These are phyloP conservation scores for Temnopleurus reevesii DNA, from an alignment of 53 echinoderm and acorn worm genomes.

Conservation along the genomic window DNA sequence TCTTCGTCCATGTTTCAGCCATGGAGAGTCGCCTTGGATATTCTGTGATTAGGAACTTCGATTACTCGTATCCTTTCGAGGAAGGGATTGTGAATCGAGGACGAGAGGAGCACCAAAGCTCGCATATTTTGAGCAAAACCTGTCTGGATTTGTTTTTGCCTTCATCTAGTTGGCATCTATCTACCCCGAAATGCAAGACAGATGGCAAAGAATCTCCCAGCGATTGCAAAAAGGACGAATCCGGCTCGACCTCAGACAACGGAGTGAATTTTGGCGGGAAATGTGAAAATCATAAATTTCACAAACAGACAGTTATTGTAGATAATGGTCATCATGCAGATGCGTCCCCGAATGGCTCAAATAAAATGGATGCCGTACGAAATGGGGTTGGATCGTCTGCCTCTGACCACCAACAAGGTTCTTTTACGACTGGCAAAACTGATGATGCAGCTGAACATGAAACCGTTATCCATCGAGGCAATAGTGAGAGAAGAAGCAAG, in stretches of 20 bases:
- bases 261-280: neutral
- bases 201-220: neutral
- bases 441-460: neutral
- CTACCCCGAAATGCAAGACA: neutral
- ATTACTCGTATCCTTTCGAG: neutral
- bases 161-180: neutral
- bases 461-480: neutral
- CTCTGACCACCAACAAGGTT: neutral
- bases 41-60: slow-evolving; percentile 13
- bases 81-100: neutral
- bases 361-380: neutral
- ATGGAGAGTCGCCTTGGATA: slow-evolving; percentile 12
- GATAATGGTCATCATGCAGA: neutral
- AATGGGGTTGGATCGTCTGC: neutral
- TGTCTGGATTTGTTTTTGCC: slow-evolving; percentile 48
- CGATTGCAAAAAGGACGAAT: neutral
- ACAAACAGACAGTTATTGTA: neutral
- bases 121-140: slow-evolving; percentile 25
- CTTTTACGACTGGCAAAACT: neutral
- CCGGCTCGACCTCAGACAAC: neutral
- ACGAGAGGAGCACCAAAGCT: neutral
- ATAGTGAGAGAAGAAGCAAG: neutral
- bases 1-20: no score
- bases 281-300: neutral
- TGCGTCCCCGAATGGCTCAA: neutral